A percentile compares a stretch with the other conserved stretches of the same genome.
Evolutionary conservation across 2,797 vertebrate genomes (phyloP).

Genomic region (Periparus ater): DNA sequence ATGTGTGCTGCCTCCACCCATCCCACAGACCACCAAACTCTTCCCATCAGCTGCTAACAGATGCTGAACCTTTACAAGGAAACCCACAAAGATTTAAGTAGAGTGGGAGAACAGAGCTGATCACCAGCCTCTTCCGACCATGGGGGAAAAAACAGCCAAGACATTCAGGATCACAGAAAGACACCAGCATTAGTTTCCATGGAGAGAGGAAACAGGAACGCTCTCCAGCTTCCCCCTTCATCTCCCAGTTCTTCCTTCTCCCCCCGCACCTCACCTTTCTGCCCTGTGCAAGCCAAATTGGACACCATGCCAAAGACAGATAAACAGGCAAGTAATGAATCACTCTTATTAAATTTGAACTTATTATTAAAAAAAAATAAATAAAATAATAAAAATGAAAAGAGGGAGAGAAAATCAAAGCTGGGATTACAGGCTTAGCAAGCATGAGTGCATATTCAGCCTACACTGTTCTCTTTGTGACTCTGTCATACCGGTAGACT

Average conservation of each 20-base stretch:
- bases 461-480: conserved; percentile 62
- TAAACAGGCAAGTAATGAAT: conserved; percentile 47
- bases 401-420: conserved; percentile 50
- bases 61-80: neutral
- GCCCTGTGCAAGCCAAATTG: neutral
- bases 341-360: conserved; percentile 41
- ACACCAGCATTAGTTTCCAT: neutral
- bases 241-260: neutral
- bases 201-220: neutral
- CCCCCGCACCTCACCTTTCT: neutral
- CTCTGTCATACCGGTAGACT: conserved; percentile 59
- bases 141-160: neutral
- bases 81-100: neutral
- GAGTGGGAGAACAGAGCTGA: neutral
- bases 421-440: conserved; percentile 67
- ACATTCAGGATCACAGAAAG: neutral
- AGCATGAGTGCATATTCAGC: conserved; percentile 59
- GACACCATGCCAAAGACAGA: neutral
- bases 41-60: neutral
- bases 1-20: neutral
- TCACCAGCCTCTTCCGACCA: neutral
- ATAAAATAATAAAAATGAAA: neutral
- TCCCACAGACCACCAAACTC: neutral
- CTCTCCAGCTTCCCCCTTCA: neutral
- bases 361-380: neutral